phyloP scores from a whole-genome alignment of 2,888 invertebrate species.

The Cylindroiulus punctatus region DNA sequence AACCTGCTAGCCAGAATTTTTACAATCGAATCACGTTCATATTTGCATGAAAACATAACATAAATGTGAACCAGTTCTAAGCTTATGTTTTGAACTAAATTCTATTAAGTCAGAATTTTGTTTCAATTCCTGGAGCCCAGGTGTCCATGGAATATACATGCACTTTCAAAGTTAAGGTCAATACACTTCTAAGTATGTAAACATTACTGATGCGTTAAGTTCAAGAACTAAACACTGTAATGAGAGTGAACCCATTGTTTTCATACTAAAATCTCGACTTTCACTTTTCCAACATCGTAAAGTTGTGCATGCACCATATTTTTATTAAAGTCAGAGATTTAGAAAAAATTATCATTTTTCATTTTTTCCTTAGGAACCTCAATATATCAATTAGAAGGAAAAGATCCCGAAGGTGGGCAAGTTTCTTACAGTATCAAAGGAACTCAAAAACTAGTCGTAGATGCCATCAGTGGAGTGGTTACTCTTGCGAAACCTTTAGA shows the following conservation, averaged over 20 bases:
- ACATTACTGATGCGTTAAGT: conserved; percentile 22
- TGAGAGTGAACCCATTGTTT: background rate
- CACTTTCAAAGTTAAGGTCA: conserved; percentile 17
- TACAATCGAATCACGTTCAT: background rate
- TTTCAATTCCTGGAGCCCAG: background rate
- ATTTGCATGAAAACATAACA: background rate
- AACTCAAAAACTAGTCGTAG: conserved; percentile 82
- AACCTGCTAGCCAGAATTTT: background rate
- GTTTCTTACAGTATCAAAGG: conserved; percentile 74
- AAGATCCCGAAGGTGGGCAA: conserved; percentile 82
- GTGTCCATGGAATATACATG: background rate
- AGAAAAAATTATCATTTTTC: background rate
- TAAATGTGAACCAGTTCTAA: background rate
- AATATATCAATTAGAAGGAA: conserved; percentile 77
- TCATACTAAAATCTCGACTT: background rate
- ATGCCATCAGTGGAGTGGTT: conserved; percentile 81
- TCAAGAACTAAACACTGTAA: background rate
- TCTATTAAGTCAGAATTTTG: background rate
- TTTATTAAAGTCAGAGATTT: background rate
- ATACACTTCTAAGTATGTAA: background rate
- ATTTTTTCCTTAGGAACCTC: conserved; percentile 66
- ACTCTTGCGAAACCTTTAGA: conserved; percentile 82
- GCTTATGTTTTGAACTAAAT: background rate
- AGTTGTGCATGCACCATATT: too few relatives aligned
- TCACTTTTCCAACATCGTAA: too few relatives aligned